Conservation (phyloP, 2,888 invertebrate species). For the Hemaris fuciformis region DNA sequence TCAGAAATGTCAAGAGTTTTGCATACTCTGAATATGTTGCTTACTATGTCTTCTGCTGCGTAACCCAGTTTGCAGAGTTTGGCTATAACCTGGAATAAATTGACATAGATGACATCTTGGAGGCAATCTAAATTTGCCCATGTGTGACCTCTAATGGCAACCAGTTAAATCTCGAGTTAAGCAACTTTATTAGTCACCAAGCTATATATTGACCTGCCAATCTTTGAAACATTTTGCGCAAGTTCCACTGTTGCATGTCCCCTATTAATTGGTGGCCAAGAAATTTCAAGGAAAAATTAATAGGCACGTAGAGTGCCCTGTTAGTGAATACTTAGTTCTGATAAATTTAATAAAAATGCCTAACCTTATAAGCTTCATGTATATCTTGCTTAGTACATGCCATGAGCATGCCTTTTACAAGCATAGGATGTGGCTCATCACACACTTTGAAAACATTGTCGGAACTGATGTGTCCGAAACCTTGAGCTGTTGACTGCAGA, state of each 20-base stretch:
- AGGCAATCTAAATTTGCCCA: neutral
- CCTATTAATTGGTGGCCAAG: too few species aligned
- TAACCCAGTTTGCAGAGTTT: conserved; percentile 97
- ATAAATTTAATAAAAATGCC: neutral
- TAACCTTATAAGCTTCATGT: conserved; percentile 89
- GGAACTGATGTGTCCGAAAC: conserved; percentile 92
- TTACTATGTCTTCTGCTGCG: conserved; percentile 97
- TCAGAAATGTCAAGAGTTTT: conserved; percentile 93
- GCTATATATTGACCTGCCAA: too few species aligned
- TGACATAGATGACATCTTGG: neutral
- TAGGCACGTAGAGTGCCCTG: too few species aligned
- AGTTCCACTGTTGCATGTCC: too few species aligned
- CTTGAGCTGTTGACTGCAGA: conserved; percentile 93
- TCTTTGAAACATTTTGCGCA: too few species aligned
- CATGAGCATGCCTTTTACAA: conserved; percentile 95
- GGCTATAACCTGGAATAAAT: conserved; percentile 84
- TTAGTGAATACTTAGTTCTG: too few species aligned
- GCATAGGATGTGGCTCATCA: conserved; percentile 98
- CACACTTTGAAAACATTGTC: conserved; percentile 99
- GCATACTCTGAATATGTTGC: conserved; percentile 96
- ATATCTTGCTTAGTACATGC: conserved; percentile 91
- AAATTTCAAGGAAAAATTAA: too few species aligned
- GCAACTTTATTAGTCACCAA: too few species aligned
- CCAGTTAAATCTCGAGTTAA: too few species aligned
- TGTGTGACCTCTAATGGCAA: too few species aligned